Base-by-base conservation (phyloP, 2,113 vertebrate genomes). In the Anoplopoma fimbria region DNA sequence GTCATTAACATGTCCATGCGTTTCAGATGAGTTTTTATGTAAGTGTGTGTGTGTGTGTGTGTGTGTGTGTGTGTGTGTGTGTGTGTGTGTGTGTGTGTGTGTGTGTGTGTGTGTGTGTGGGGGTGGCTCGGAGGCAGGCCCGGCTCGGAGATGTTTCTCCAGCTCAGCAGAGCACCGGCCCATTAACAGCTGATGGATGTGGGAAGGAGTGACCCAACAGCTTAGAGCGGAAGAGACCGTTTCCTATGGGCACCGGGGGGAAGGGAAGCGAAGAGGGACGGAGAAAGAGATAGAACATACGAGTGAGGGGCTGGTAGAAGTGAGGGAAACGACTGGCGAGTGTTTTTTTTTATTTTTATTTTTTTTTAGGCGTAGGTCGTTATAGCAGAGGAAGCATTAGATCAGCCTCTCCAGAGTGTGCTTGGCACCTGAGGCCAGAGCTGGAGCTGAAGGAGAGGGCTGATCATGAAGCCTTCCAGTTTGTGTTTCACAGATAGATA, bases 101-200 rank as follows among this genome's bases (percentile, higher is more conserved):
- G 17, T 78, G 53, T 61, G 75, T 38, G 21, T 67, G 34, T 78
- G 47, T 63, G 25, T 34, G 17, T 78, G 53, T 61, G 75, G 27
- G 7, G 57, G 17, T 57, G 51, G 33, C 57, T n/a, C 40, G 57
- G 67, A 77, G 71, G 81, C 49, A 53, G 69, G 69, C 55, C 55
- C 21, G 77, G 62, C 58, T 47, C 40, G 6, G 80, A 82, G 87
- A 76, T 79, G 82, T 87, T 83, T 64, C 79, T 78, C 69, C 64
- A 73, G 36, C 75, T 65, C 72, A 63, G 58, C 79, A 87, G 79
- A 87, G 87, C 77, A 42, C 42, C 21, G 73, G 88, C 87, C 92
- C 88, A 93, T 95, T 95, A 95, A 91, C 91, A 89, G 90, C 91
- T 94, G 93, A 94, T 94, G 88, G 91, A 95, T 95, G 93, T 92